Evolutionary conservation across 2,797 vertebrate genomes (phyloP).

Genomic region (Bryconaethiops microstoma): DNA sequence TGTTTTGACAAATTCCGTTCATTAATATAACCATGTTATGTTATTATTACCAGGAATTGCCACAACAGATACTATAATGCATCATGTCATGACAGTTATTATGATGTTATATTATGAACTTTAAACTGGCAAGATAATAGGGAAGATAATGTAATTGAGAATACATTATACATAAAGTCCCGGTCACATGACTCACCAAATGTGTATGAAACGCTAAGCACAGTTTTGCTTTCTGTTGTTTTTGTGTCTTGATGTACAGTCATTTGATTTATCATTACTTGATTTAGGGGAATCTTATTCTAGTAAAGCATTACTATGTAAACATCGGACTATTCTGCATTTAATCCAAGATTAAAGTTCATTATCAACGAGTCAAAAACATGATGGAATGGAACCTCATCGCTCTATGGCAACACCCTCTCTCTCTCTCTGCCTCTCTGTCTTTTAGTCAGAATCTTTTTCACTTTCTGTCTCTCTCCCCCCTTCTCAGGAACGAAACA

Average conservation of each 20-base stretch:
- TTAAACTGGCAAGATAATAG: no score
- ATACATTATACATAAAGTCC: background rate
- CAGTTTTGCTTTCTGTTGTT: conserved; percentile 22
- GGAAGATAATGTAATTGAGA: background rate
- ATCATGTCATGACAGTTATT: no score
- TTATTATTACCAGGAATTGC: no score
- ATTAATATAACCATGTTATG: no score
- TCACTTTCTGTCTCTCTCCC: background rate
- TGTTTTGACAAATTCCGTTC: no score
- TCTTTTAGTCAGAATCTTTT: background rate
- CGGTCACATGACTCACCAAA: background rate
- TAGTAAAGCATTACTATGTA: conserved; percentile 29
- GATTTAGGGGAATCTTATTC: conserved; percentile 24
- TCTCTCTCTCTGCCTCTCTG: background rate
- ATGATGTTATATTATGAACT: no score
- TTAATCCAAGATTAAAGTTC: conserved; percentile 32
- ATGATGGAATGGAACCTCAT: conserved; percentile 20
- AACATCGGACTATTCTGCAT: conserved; percentile 10
- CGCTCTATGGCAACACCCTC: background rate
- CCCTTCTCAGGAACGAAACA: conserved; percentile 10
- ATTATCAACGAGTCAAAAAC: conserved; percentile 11
- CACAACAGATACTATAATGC: no score
- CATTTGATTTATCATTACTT: conserved; percentile 2
- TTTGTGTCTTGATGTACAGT: background rate
- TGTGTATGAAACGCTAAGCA: background rate